These are phyloP conservation scores for Lissonota sp. DNA, from an alignment of 2,888 invertebrate genomes.

Conservation along the genomic window DNA sequence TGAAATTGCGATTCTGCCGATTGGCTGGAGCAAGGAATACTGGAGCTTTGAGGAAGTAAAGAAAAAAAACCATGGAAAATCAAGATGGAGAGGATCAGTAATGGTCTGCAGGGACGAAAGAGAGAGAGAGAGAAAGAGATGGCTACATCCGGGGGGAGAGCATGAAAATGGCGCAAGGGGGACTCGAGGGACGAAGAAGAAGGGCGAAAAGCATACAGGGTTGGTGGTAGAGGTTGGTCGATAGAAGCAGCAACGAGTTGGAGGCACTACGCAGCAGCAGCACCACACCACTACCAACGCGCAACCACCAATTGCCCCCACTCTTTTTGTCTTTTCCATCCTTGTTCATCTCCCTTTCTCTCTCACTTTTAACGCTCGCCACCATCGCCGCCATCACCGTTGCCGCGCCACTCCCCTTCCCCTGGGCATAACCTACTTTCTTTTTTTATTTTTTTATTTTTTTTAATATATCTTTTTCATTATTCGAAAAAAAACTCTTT, in stretches of 20 bases:
- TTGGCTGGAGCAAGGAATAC: background rate
- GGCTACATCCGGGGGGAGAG: slow-evolving; percentile 64
- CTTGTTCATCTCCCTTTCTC: slow-evolving; percentile 23
- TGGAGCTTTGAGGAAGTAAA: slow-evolving; percentile 10
- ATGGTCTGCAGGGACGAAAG: slow-evolving; percentile 66
- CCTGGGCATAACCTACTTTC: slow-evolving; percentile 63
- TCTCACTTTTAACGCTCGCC: slow-evolving; percentile 44
- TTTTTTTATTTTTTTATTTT: slow-evolving; percentile 25
- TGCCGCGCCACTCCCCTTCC: slow-evolving; percentile 61
- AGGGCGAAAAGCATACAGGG: slow-evolving; percentile 65
- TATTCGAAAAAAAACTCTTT: slow-evolving; percentile 1
- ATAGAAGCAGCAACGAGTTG: slow-evolving; percentile 68
- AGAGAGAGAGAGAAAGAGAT: slow-evolving; percentile 66
- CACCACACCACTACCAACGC: slow-evolving; percentile 28
- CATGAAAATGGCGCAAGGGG: slow-evolving; percentile 62
- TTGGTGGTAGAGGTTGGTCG: slow-evolving; percentile 70
- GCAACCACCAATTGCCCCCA: slow-evolving; percentile 41
- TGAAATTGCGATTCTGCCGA: background rate
- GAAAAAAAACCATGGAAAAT: slow-evolving; percentile 66
- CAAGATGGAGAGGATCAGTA: slow-evolving; percentile 75
- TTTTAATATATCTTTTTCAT: slow-evolving; percentile 18
- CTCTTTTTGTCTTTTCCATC: slow-evolving; percentile 24
- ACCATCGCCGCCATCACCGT: slow-evolving; percentile 53
- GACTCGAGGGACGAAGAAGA: slow-evolving; percentile 46
- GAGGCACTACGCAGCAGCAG: slow-evolving; percentile 53